These are phyloP conservation scores for Valencia hispanica DNA, from an alignment of 2,797 vertebrate species.

Conservation along the genomic window DNA sequence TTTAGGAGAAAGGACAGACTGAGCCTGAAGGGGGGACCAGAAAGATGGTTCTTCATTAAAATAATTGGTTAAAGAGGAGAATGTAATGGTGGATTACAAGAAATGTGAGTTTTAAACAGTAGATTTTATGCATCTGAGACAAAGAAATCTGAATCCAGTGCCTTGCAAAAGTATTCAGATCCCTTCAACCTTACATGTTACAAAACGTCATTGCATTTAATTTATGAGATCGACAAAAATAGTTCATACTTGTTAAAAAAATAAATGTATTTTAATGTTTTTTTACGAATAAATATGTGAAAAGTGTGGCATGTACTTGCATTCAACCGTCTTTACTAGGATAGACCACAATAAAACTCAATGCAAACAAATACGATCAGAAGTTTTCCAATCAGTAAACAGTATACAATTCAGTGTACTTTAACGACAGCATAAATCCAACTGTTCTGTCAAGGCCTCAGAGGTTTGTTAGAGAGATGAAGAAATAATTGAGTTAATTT, in stretches of 20 bases:
- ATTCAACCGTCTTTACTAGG: neutral
- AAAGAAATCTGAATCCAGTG: neutral
- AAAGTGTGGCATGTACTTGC: neutral
- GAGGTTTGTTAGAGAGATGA: neutral
- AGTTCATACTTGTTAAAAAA: neutral
- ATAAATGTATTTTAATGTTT: too few species aligned
- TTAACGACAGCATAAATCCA: neutral
- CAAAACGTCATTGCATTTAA: neutral
- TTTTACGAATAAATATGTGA: too few species aligned
- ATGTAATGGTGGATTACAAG: neutral
- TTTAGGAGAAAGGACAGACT: conserved; percentile 20
- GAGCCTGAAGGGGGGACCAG: conserved; percentile 8
- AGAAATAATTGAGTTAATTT: neutral
- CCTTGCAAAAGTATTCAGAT: neutral
- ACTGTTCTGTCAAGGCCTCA: neutral
- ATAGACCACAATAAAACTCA: neutral
- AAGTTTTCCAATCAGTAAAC: neutral
- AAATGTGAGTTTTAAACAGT: conserved; percentile 7
- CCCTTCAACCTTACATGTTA: neutral
- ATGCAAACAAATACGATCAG: neutral
- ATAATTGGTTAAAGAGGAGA: neutral
- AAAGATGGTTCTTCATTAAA: conserved; percentile 16
- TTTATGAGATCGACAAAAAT: neutral
- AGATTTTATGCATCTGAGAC: neutral
- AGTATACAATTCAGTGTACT: neutral